Evolutionary conservation across 37 sponge, comb jelly and placozoan genomes (phyloP), one percentile per base, ranked within the genome.

Genomic region (Halisarca cf. caerulea): DNA sequence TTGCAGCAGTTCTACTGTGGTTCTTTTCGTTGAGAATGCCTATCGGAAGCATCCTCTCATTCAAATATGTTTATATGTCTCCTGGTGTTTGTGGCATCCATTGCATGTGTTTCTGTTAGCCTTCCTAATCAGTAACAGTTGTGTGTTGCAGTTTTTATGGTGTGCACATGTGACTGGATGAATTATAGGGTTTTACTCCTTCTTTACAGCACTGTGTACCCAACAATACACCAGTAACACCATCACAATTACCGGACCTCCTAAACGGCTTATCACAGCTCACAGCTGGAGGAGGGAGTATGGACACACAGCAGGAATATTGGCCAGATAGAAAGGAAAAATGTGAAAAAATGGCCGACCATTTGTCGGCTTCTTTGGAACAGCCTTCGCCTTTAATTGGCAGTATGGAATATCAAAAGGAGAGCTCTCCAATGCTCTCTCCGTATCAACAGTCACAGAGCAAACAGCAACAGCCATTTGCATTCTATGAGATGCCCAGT

Each of bases 141-240:
- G 57, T 17, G 17, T 55, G 17, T 17, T 55, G 17, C 57, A 55
- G 17, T 20, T 17, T 20, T 11, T 55, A 55, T 55, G 57, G 57
- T 17, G 17, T 17, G 57, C 17, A 55, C 11, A 55, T 55, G 7
- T 62, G 64, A 23, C 6, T 62, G 4, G 18, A 62, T 62, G 15
- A 62, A 62, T 62, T 62, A 62, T 23, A 62, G 64, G 25, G 7
- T 62, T 28, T 62, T 62, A 62, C 25, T 2, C 77, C 32, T 37
- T 37, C 77, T 40, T 0, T 40, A 24, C 44, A 74, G 77, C 77
- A 74, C 1, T 59, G 84, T 84, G 95, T 89, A 0, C 95, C 95
- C 3, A 91, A 93, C 33, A 95, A 95, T 40, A 95, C 95, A 25
- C 95, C 95, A 35, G 95, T 87, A 32, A 95, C 95, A 14, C 95